phyloP scores from a whole-genome alignment of 1,140 invertebrate species.

The Carcinoscorpius rotundicauda region DNA sequence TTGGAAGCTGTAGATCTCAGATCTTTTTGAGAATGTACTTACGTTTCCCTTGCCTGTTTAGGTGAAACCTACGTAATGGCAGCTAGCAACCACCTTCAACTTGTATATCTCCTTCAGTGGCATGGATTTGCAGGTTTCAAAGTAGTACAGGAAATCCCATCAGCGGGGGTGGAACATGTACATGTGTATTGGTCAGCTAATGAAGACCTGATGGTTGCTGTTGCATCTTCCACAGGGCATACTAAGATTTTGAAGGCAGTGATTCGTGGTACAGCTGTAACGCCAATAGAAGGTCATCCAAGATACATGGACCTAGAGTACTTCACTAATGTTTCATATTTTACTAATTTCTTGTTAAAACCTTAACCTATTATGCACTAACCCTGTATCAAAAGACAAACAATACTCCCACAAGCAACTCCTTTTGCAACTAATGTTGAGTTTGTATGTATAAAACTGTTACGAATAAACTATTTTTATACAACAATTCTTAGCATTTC shows the following conservation, averaged over 20 bases:
- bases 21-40: neutral
- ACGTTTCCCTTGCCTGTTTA: neutral
- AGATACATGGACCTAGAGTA: neutral
- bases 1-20: too few species aligned
- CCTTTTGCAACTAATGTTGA: too few species aligned
- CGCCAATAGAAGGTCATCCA: neutral
- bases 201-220: conserved; percentile 5
- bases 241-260: conserved; percentile 8
- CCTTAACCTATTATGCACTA: too few species aligned
- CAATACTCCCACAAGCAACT: too few species aligned
- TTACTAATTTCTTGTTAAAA: too few species aligned
- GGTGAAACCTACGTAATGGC: conserved; percentile 13
- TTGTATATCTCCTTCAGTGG: conserved; percentile 7
- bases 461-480: too few species aligned
- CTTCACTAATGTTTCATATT: too few species aligned
- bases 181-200: neutral
- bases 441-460: too few species aligned
- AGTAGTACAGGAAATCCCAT: conserved; percentile 11
- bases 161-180: conserved; percentile 2
- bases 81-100: conserved; percentile 10
- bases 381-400: too few species aligned
- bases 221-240: conserved; percentile 4
- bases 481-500: too few species aligned
- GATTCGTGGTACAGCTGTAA: neutral
- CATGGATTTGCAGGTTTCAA: conserved; percentile 11